Base-by-base conservation (phyloP, 2,113 vertebrate species). In the Paramormyrops kingsleyae region DNA sequence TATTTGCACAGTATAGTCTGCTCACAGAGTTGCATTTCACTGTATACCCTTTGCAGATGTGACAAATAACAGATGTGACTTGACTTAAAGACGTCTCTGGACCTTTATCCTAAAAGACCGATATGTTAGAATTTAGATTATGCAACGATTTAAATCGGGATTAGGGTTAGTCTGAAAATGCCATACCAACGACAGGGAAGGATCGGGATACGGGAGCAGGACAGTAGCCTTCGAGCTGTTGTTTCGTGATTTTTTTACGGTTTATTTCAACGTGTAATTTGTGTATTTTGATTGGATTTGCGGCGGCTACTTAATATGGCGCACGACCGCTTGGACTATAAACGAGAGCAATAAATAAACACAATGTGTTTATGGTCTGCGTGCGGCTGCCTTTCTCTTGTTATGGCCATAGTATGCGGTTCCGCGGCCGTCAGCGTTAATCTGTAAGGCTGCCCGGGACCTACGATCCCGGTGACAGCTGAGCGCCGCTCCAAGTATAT, bases 151-250 rank as follows among this genome's bases (percentile, higher is more conserved):
- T 88, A 95, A 95, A 95, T 94, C 94, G 93, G 52, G 12, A 92
- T 92, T 88, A 70, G 93, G 95, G 95, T 95, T 96, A 95, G 90
- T 49, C 88, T 49, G 86, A 91, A 90, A 92, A 90, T 86, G 74
- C 93, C 94, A 94, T 96, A 93, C 94, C 92, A 94, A 95, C 95
- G 86, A 56, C 87, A 66, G 93, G 31, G 83, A 49, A 88, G 89
- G 85, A 62, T 92, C 90, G 93, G 91, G 21, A 19, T 62, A 91
- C 91, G 5, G 87, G 5, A 91, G 74, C 84, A 77, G 62, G 47
- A 83, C 80, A 86, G 8, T 44, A 27, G 87, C 86, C 59, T 44
- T 4, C 4, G 5, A 17, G 53, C 7, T n/a, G 12, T 42, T 50
- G n/a, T 17, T 49, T 27, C n/a, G 27, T 62, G 27, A 12, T 86